Conservation (phyloP, 2,797 vertebrate genomes). For the Orientallactaga sibirica region DNA sequence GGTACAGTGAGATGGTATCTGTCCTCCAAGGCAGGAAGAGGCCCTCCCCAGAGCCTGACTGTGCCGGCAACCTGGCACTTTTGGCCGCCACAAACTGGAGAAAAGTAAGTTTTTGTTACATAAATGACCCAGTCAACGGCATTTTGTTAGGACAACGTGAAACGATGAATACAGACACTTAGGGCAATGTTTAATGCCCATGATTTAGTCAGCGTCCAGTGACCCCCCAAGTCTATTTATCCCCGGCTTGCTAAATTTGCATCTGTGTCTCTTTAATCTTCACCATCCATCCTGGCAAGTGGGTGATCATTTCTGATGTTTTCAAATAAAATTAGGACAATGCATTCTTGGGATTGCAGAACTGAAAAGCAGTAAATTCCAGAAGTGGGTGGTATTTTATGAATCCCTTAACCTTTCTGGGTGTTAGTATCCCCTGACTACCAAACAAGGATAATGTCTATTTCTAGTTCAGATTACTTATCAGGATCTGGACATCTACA, state of each 20-base stretch:
- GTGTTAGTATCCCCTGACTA: background rate
- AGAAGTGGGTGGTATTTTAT: background rate
- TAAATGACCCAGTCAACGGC: background rate
- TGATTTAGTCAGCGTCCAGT: background rate
- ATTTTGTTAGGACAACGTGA: background rate
- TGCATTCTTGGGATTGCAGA: slow-evolving; percentile 16
- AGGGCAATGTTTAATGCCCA: background rate
- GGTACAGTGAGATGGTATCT: background rate
- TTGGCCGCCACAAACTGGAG: background rate
- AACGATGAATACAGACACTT: background rate
- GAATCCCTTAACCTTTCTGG: background rate
- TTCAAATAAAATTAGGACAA: slow-evolving; percentile 1
- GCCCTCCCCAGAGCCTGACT: background rate
- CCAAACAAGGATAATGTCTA: background rate
- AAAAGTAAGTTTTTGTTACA: background rate
- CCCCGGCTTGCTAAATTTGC: background rate
- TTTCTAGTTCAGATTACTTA: background rate
- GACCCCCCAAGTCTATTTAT: background rate
- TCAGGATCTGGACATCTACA: background rate
- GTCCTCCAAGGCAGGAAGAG: background rate
- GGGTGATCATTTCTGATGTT: background rate
- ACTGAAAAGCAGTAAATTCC: background rate
- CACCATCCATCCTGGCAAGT: background rate
- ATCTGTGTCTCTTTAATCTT: background rate
- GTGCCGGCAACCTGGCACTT: slow-evolving; percentile 29